Evolutionary conservation across 2,113 vertebrate genomes (phyloP).

Genomic region (Trematomus loennbergii): DNA sequence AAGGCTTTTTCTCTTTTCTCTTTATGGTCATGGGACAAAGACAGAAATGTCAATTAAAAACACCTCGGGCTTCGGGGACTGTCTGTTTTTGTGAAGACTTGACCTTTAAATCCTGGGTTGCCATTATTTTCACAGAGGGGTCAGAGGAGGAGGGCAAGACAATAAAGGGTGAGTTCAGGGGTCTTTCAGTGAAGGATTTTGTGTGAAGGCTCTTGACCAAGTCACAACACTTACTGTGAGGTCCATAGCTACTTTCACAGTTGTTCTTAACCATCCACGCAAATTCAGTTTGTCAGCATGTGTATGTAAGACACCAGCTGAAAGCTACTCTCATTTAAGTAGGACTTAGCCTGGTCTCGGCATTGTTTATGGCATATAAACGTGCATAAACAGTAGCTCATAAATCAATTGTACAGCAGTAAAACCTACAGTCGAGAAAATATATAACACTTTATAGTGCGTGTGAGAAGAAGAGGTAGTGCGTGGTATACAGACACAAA

Average conservation of each 20-base stretch:
- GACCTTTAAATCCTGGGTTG: constrained; percentile 86
- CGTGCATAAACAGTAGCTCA: constrained; percentile 6
- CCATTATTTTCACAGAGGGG: constrained; percentile 80
- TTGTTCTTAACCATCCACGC: constrained; percentile 34
- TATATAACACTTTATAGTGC: neutral
- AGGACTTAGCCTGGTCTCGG: neutral
- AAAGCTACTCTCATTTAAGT: constrained; percentile 15
- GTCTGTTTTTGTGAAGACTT: constrained; percentile 82
- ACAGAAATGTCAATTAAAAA: constrained; percentile 86
- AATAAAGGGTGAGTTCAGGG: constrained; percentile 67
- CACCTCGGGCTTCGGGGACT: constrained; percentile 77
- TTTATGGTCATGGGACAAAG: constrained; percentile 78
- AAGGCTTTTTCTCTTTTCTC: constrained; percentile 57
- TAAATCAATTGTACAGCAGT: constrained; percentile 39
- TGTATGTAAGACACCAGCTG: constrained; percentile 31
- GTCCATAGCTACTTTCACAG: constrained; percentile 56
- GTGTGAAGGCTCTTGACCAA: constrained; percentile 77
- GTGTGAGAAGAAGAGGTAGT: neutral
- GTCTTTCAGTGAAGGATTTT: constrained; percentile 67
- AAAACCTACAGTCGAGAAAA: constrained; percentile 28
- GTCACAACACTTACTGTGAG: constrained; percentile 70
- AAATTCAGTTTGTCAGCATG: constrained; percentile 55
- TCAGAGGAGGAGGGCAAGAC: constrained; percentile 69
- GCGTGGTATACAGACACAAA: constrained; percentile 9
- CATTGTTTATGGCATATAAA: constrained; percentile 11